These are phyloP conservation scores for Eonycteris spelaea DNA, from an alignment of 2,113 vertebrate genomes.

Conservation along the genomic window DNA sequence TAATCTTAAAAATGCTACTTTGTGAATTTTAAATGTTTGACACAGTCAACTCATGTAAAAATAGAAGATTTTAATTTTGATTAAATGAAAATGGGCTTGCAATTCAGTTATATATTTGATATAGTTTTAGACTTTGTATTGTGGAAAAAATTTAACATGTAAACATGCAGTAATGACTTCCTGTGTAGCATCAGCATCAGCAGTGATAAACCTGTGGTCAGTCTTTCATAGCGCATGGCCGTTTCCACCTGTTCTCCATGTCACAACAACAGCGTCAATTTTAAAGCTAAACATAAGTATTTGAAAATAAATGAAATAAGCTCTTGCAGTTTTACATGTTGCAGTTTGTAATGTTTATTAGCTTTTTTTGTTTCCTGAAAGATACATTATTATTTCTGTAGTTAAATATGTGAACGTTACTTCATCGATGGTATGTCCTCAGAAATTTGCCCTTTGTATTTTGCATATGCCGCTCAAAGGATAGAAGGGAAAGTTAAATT, in stretches of 20 bases:
- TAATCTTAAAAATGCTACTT: not conserved
- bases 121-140: not conserved
- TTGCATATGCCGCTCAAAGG: not conserved
- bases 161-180: not conserved
- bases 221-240: not conserved
- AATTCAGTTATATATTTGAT: slow-evolving; percentile 23
- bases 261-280: not conserved
- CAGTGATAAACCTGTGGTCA: not conserved
- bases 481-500: not conserved
- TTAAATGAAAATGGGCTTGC: not conserved
- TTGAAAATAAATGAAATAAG: not conserved
- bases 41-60: not conserved
- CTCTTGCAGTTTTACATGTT: not conserved
- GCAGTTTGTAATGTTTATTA: not conserved
- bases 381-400: not conserved
- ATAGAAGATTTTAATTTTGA: not conserved
- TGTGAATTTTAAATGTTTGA: slow-evolving; percentile 26
- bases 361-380: slow-evolving; percentile 16
- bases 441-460: not conserved
- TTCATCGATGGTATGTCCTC: not conserved
- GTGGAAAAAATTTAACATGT: not conserved
- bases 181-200: not conserved
- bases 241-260: not conserved
- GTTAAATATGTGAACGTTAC: not conserved
- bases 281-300: not conserved